Base-by-base conservation (phyloP, 2,797 vertebrate genomes). In the Chrysocyon brachyurus region DNA sequence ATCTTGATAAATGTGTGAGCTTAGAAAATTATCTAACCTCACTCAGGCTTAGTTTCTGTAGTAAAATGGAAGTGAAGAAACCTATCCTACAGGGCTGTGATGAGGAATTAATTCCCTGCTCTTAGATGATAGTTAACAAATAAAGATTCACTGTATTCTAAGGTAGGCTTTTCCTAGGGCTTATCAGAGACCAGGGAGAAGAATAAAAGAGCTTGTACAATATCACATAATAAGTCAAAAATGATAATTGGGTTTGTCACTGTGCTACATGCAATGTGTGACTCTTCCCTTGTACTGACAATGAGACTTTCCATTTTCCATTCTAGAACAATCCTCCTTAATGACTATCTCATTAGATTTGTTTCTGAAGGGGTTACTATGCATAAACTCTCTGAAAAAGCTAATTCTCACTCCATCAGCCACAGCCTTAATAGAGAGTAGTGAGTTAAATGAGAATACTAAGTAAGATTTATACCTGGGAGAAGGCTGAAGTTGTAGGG, bases 261-360 rank as follows among this genome's bases (percentile, higher is more conserved):
- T 73, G 36, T n/a, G 56, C 17, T 46, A 31, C 28, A 22, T 11
- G n/a, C 2, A 72, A 12, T 10, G n/a, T 81, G 90, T 87, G 28
- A 75, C 63, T 87, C 70, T 83, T 52, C 19, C 61, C 28, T 73
- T 9, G 12, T 68, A 52, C 15, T 61, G 57, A 97, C 82, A 90
- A 92, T 63, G 28, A 87, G 12, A 52, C 8, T 96, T 92, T 3
- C 31, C 26, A 66, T 16, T 86, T 75, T 82, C 26, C 19, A 54
- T 49, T 92, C 24, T 46, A 97, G 87, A 87, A 83, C 95, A 95
- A 28, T 26, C 2, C 33, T 92, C n/a, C 83, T 78, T 83, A 66
- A 1, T 17, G 31, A 54, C 70, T 63, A 63, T 24, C 46, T 92
- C 78, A 64, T 73, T 77, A 72, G 26, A 89, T 78, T 66, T 96